Base-by-base conservation (phyloP, 2,888 invertebrate genomes). In the Boloria euphrosyne region DNA sequence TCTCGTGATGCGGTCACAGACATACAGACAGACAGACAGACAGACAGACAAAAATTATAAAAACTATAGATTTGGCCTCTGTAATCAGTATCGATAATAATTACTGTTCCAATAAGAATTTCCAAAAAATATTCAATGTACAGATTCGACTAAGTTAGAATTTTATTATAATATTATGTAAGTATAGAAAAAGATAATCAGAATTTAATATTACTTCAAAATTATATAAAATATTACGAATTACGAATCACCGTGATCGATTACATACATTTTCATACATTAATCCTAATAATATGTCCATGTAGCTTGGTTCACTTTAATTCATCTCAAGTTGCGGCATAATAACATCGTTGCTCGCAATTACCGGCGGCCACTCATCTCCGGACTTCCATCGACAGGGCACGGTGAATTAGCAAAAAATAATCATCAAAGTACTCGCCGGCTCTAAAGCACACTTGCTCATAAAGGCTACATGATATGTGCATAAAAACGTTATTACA, bases 361-460 rank as follows among this genome's bases (percentile, higher is more conserved):
- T 76, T 74, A 76, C 74, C 66, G 70, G 61, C 73, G 58, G 51
- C 31, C 46, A 65, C 74, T 76, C 77, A 77, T 78, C 76, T 77
- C 72, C 75, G 76, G 74, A 74, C 75, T 74, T 75, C 74, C 76
- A 76, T 76, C 77, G 76, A 75, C 75, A 72, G 75, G 73, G 66
- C 74, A 75, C 73, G 77, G 74, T 77, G 71, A 77, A 79, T 79
- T 79, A 77, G 78, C 77, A 77, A 78, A 79, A 79, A 79, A 77
- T 76, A 76, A 78, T 75, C 73, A 75, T 76, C 75, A 75, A 75
- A 75, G 65, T 53, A 60, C 46, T 16, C 65, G 68, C 68, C 62
- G 65, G 31, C 64, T 64, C 22, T 57, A 44, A 53, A 44, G 66
- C 70, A 65, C 68, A 67, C 65, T 68, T 61, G 54, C 44, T 55